These are phyloP conservation scores for Exocentrus adspersus DNA, from an alignment of 2,888 invertebrate genomes.

Conservation along the genomic window DNA sequence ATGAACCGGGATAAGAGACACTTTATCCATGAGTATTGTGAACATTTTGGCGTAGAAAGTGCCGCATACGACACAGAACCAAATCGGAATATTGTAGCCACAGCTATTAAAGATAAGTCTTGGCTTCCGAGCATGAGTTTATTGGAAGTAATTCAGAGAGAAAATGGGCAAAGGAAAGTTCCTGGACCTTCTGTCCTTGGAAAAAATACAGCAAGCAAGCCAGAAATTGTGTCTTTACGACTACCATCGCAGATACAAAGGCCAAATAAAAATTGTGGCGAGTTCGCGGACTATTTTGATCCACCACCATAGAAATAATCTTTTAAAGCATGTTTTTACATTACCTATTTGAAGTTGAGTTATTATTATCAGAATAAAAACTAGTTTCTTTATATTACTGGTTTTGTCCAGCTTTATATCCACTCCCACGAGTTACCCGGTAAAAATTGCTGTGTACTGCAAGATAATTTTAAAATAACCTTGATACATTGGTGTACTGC, in stretches of 20 bases:
- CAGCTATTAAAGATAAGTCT: slow-evolving; percentile 77
- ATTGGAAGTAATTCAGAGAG: slow-evolving; percentile 81
- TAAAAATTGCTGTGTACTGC: too few species aligned
- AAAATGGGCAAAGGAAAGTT: slow-evolving; percentile 81
- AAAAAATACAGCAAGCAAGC: slow-evolving; percentile 46
- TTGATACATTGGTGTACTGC: too few species aligned
- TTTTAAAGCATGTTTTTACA: slow-evolving; percentile 32
- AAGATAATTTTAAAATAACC: too few species aligned
- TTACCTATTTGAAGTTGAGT: slow-evolving; percentile 35
- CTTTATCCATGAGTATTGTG: slow-evolving; percentile 93
- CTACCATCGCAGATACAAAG: slow-evolving; percentile 44
- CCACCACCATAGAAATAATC: slow-evolving; percentile 25
- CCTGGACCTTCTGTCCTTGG: slow-evolving; percentile 72
- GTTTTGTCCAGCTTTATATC: too few species aligned
- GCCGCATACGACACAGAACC: slow-evolving; percentile 96
- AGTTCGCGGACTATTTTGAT: slow-evolving; percentile 34
- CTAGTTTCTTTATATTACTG: slow-evolving; percentile 13
- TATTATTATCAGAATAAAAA: slow-evolving; percentile 13
- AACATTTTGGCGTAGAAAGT: slow-evolving; percentile 93
- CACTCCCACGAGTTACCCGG: too few species aligned
- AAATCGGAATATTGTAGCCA: slow-evolving; percentile 94
- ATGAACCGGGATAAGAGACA: slow-evolving; percentile 95
- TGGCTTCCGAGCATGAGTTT: slow-evolving; percentile 91
- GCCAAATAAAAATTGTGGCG: slow-evolving; percentile 46
- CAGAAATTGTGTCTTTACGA: slow-evolving; percentile 56